Evolutionary conservation across 2,888 invertebrate species (phyloP), one percentile per base, ranked within the genome.

Genomic region (Gnatocerus cornutus): DNA sequence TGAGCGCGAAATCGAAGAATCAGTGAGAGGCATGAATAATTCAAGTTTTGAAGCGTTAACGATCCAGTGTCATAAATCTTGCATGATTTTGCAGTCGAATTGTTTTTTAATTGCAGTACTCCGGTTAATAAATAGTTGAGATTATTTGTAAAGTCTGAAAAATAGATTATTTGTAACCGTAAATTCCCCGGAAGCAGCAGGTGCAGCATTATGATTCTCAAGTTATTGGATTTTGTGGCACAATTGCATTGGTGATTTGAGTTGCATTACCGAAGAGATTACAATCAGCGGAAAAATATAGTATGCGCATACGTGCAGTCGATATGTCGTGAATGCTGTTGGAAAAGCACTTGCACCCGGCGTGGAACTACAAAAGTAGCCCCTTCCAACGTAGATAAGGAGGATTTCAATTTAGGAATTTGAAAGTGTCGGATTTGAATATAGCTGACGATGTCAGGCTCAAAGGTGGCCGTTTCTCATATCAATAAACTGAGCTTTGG

Each of bases 351-450:
- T 61, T 61, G 61, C 48, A 37, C 10, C 37, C 33, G 37, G 37
- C 58, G 48, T n/a, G 30, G 59, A 66, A 58, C 48, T 66, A 66
- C 59, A 66, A 66, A 50, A 66, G 58, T 66, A 59, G 66, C 58
- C 58, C 33, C 37, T 59, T 59, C 50, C 21, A 48, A 46, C 29
- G 64, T 56, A 75, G 75, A 76, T 76, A 77, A 76, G 73, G 64
- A 53, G 68, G 74, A 74, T 77, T 78, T 78, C 78, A 78, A 78
- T 78, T 78, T 76, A 72, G 71, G 72, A 75, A 76, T 76, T 76
- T 75, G 72, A 74, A 75, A 76, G 76, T 78, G 78, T 74, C 69
- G 73, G 76, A 77, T 78, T 76, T 76, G 76, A 77, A 78, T 78
- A 77, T 74, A 75, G 75, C 76, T 73, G 75, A 74, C 75, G 76